Evolutionary conservation across 2,797 vertebrate species (phyloP).

Genomic region (Platalea minor): DNA sequence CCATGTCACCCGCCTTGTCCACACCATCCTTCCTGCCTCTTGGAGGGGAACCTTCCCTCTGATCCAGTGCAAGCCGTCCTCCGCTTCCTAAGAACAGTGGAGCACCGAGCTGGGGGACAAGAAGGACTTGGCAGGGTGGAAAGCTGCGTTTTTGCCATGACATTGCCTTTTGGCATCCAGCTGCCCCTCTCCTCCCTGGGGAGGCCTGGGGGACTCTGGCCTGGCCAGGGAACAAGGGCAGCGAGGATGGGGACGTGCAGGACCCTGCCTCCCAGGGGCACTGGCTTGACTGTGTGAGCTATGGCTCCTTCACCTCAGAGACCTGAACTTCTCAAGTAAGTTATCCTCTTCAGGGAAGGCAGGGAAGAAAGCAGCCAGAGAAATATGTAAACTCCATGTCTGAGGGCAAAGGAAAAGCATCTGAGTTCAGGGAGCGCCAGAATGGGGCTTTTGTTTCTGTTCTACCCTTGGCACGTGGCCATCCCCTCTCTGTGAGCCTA

Average conservation of each 20-base stretch:
- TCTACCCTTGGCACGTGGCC: constrained; percentile 2
- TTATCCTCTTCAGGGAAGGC: neutral
- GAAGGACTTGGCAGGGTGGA: neutral
- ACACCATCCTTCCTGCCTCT: neutral
- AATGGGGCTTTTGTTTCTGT: constrained; percentile 40
- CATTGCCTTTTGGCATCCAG: neutral
- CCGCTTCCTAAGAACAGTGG: neutral
- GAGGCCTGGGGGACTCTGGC: neutral
- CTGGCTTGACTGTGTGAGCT: neutral
- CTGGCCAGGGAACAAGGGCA: neutral
- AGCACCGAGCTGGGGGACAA: neutral
- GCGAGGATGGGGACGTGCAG: neutral
- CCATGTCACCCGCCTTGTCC: neutral
- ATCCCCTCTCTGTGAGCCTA: neutral
- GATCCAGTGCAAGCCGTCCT: fast-evolving
- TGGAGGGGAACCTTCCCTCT: neutral
- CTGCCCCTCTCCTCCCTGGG: neutral
- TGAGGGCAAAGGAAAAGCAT: constrained; percentile 25
- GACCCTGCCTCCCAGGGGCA: neutral
- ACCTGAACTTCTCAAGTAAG: neutral
- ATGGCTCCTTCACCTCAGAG: neutral
- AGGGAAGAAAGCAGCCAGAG: neutral
- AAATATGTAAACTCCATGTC: neutral
- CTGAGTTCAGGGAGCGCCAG: neutral
- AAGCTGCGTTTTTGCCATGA: neutral